Conservation (phyloP, 2,113 vertebrate species). For the Climacteris rufus region DNA sequence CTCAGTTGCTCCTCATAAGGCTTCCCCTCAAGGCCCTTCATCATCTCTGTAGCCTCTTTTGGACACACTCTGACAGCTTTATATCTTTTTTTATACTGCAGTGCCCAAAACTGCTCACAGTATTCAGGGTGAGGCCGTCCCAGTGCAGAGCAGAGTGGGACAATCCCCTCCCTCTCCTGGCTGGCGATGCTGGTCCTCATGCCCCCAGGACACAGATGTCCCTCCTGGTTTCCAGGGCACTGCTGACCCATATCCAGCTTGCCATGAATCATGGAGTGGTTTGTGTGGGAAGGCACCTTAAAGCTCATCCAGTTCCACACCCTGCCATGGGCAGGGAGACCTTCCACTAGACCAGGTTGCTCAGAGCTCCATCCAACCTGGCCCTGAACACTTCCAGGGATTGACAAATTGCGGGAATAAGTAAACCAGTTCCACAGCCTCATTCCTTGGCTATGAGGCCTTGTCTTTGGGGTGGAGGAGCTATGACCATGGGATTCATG, state of each 20-base stretch:
- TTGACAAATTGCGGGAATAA: background rate
- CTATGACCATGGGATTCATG: background rate
- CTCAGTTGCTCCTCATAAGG: background rate
- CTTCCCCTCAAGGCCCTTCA: background rate
- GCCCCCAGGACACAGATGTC: background rate
- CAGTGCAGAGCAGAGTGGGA: fast-evolving
- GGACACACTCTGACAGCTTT: background rate
- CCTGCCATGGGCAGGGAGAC: background rate
- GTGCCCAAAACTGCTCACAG: background rate
- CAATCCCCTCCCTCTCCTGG: background rate
- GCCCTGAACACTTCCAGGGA: background rate
- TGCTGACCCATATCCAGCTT: background rate
- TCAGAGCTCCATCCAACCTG: background rate
- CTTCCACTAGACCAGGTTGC: fast-evolving
- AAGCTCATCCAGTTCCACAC: background rate
- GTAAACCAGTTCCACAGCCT: background rate
- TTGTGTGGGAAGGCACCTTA: background rate
- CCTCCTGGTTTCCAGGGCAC: background rate
- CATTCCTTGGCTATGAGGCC: background rate
- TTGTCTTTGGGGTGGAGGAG: background rate
- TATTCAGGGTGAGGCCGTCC: fast-evolving
- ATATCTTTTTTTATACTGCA: background rate
- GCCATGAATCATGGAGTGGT: background rate
- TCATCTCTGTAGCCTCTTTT: background rate
- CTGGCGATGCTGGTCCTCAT: background rate